phyloP scores from a whole-genome alignment of 2,888 invertebrate genomes.

The Folsomia candida region DNA sequence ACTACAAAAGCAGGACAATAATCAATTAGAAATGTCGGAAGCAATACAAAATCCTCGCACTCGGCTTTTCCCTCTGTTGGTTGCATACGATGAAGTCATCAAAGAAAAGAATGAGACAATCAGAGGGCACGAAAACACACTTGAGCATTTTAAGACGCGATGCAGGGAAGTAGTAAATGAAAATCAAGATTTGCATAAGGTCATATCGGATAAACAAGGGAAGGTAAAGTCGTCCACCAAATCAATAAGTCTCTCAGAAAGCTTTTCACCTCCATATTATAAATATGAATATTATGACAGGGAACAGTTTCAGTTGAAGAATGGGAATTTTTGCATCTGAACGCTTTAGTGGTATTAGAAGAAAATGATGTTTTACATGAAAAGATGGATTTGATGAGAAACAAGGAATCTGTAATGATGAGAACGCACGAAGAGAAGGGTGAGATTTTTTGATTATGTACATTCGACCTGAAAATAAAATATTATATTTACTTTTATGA shows the following conservation, averaged over 20 bases:
- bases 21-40: background rate
- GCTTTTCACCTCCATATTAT: too few species aligned
- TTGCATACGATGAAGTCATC: constrained; percentile 48
- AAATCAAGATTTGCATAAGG: constrained; percentile 44
- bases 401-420: constrained; percentile 29
- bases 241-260: too few species aligned
- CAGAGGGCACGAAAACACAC: constrained; percentile 37
- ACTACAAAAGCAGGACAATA: background rate
- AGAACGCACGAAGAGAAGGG: constrained; percentile 40
- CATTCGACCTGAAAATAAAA: too few species aligned
- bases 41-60: background rate
- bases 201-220: constrained; percentile 33
- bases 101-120: constrained; percentile 47
- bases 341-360: constrained; percentile 46
- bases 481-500: background rate
- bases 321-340: constrained; percentile 44
- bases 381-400: constrained; percentile 32
- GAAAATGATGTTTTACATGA: constrained; percentile 48
- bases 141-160: constrained; percentile 38
- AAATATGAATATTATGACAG: constrained; percentile 19
- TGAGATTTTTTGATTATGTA: constrained; percentile 14
- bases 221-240: constrained; percentile 34
- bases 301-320: constrained; percentile 45
- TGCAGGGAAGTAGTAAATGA: constrained; percentile 39
- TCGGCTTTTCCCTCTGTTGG: constrained; percentile 17